Base-by-base conservation (phyloP, 2,797 vertebrate genomes). In the Sandelia bainsii region DNA sequence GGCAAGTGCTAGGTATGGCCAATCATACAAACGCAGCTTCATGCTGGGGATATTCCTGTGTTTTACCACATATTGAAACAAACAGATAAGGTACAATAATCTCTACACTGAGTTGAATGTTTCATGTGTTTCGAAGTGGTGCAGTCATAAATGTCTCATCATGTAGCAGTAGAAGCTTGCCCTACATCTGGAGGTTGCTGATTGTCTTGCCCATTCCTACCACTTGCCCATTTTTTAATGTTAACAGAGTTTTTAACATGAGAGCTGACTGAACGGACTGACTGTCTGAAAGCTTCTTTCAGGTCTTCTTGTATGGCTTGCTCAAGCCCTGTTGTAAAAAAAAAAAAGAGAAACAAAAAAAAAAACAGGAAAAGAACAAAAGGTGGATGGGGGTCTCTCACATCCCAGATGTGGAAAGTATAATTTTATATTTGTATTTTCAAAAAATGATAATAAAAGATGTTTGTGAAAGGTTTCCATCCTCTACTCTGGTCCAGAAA, bases 341-440 rank as follows among this genome's bases (percentile, higher is more conserved):
- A 92, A 57, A 17, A 27, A 13, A 3, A 29, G 32, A 6, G 39
- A n/a, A 58, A 7, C 9, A 16, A 29, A 19, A 44, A 27, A 14
- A 22, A 58, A 19, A 8, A 27, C 22, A 29, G 25, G 44, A 61
- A 14, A 46, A 59, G 14, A 42, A 25, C 8, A 27, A 60, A 45
- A 50, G 37, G 40, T 52, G 27, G 56, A 59, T 69, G 32, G 46
- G 65, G n/a, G 45, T 59, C 56, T 40, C 34, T 50, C 94, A 95
- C 93, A 95, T 96, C 94, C 93, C 94, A 95, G 93, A 96, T 95
- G 94, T 96, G 95, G 94, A 96, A 96, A 96, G 94, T 95, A 95
- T 96, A 96, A 95, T 96, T 96, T 96, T 96, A 96, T 97, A 97
- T 96, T 96, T 96, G 95, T 97, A 96, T 96, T 96, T 96, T 96